A percentile compares a stretch with the other conserved stretches of the same genome.
These are phyloP conservation scores for Syrphus vitripennis DNA, from an alignment of 2,888 invertebrate species.

Conservation along the genomic window DNA sequence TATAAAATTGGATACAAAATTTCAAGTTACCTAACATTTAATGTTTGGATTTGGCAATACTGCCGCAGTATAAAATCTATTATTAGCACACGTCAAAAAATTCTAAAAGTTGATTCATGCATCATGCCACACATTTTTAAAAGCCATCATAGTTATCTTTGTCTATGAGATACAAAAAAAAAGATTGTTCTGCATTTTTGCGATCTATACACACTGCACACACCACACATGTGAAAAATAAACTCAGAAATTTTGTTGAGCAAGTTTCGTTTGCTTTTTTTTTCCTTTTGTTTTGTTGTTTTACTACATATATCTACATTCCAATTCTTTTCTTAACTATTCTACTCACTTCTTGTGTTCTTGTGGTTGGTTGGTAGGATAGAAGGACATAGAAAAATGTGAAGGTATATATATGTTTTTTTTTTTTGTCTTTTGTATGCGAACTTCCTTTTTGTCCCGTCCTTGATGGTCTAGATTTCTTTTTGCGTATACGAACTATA, in stretches of 20 bases:
- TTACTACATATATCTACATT: constrained; percentile 4
- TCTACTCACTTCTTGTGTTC: constrained; percentile 3
- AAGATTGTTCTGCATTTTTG: constrained; percentile 7
- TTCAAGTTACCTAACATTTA: not conserved
- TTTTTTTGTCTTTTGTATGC: constrained; percentile 5
- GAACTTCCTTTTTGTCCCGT: constrained; percentile 59
- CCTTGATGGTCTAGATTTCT: constrained; percentile 67
- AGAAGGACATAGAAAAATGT: constrained; percentile 32
- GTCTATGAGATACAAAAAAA: constrained; percentile 15
- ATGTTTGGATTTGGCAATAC: constrained; percentile 28
- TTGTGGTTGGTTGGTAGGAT: not conserved
- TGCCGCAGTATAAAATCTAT: constrained; percentile 27
- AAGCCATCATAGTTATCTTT: constrained; percentile 41
- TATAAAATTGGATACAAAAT: no score
- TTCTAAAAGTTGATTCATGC: constrained; percentile 53
- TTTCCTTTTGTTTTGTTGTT: not conserved
- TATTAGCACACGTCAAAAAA: constrained; percentile 53
- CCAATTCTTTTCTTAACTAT: constrained; percentile 25
- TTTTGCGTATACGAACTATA: constrained; percentile 3
- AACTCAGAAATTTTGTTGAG: constrained; percentile 54
- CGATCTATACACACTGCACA: constrained; percentile 27
- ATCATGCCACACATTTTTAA: constrained; percentile 43
- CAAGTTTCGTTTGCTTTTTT: constrained; percentile 35
- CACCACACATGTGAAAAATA: constrained; percentile 53
- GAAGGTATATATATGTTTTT: not conserved